Conservation (phyloP, 2,888 invertebrate genomes). For the Brachyptera risi region DNA sequence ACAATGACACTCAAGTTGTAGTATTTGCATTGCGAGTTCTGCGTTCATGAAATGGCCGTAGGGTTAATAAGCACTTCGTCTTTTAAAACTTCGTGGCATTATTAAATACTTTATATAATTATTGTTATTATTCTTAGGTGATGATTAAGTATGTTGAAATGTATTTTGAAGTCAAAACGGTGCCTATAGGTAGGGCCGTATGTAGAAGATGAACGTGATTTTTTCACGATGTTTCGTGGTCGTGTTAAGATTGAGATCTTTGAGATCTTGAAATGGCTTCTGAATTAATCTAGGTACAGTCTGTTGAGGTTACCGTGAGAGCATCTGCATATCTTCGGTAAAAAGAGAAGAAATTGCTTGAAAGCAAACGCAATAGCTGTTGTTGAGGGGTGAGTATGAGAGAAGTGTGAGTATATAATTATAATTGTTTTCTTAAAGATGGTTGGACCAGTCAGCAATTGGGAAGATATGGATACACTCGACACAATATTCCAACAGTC, state of each 20-base stretch:
- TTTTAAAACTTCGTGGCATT: conserved; percentile 13
- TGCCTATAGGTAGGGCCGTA: conserved; percentile 7
- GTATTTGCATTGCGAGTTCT: too few relatives aligned
- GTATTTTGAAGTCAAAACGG: conserved; percentile 20
- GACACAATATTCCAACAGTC: too few relatives aligned
- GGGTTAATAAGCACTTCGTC: conserved; percentile 18
- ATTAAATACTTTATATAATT: conserved; percentile 21
- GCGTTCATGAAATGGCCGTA: conserved; percentile 14
- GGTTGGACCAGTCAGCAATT: too few relatives aligned
- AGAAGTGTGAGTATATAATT: too few relatives aligned
- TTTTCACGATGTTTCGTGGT: conserved; percentile 7
- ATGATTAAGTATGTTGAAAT: conserved; percentile 21
- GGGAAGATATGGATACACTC: too few relatives aligned
- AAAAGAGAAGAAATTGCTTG: too few relatives aligned
- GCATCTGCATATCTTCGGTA: too few relatives aligned
- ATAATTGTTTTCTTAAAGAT: too few relatives aligned
- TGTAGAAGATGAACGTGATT: too few relatives aligned
- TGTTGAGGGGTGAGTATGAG: too few relatives aligned
- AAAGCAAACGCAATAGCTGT: too few relatives aligned
- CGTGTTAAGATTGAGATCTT: conserved; percentile 13
- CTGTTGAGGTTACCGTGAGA: neutral
- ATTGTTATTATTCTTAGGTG: conserved; percentile 18
- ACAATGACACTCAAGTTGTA: too few relatives aligned
- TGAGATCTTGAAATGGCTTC: conserved; percentile 21
- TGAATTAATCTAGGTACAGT: conserved; percentile 15